Percentiles rank a stretch among this genome's conserved stretches.
phyloP scores from a whole-genome alignment of 2,113 vertebrate genomes.

The Coreoperca whiteheadi region DNA sequence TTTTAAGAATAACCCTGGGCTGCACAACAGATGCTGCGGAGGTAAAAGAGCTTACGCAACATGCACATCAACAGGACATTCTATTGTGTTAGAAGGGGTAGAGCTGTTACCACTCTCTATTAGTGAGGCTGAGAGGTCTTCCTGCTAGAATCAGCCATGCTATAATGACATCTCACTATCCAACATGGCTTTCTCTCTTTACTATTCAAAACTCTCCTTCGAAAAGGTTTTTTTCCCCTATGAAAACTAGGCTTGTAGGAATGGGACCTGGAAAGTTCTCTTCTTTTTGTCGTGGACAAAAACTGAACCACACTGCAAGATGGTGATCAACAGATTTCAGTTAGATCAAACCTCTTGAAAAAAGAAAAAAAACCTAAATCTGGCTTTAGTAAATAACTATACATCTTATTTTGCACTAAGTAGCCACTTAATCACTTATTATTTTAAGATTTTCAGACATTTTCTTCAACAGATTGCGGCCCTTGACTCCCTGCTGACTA shows the following conservation, averaged over 20 bases:
- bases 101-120: constrained; percentile 43
- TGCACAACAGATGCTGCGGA: constrained; percentile 68
- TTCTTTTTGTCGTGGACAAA: not conserved
- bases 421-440: not conserved
- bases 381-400: not conserved
- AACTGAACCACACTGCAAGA: not conserved
- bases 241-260: not conserved
- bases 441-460: constrained; percentile 24
- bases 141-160: constrained; percentile 7
- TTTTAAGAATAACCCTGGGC: constrained; percentile 75
- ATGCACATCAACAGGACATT: constrained; percentile 31
- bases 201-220: constrained; percentile 11
- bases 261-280: not conserved
- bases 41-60: constrained; percentile 56
- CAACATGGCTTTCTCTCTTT: constrained; percentile 5
- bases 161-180: constrained; percentile 39
- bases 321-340: not conserved
- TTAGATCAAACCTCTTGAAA: not conserved
- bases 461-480: constrained; percentile 36
- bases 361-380: not conserved
- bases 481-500: constrained; percentile 12
- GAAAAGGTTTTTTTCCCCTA: constrained; percentile 2
- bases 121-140: constrained; percentile 39
- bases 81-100: constrained; percentile 44
- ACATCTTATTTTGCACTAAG: constrained; percentile 23